phyloP scores from a whole-genome alignment of 1,140 invertebrate genomes.

The Musca vetustissima region DNA sequence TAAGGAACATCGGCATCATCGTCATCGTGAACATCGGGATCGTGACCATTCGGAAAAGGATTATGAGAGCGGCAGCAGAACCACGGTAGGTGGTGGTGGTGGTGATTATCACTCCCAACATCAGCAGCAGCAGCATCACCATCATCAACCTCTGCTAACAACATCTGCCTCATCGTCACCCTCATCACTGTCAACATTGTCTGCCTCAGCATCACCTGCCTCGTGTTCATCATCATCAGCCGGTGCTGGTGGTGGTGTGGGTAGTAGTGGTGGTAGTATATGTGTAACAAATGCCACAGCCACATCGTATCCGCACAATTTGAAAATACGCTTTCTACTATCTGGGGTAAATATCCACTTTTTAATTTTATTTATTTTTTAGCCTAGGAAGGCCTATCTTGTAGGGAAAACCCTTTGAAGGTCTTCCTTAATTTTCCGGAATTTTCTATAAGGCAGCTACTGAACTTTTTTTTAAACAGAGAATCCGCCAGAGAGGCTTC shows the following conservation, averaged over 20 bases:
- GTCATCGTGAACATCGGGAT: not conserved
- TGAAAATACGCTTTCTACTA: constrained; percentile 55
- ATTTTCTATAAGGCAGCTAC: too few relatives aligned
- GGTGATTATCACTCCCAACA: constrained; percentile 4
- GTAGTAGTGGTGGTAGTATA: constrained; percentile 9
- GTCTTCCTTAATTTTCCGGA: too few relatives aligned
- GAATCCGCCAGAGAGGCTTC: too few relatives aligned
- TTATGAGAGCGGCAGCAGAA: constrained; percentile 37
- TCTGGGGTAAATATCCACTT: constrained; percentile 46
- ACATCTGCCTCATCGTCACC: constrained; percentile 51
- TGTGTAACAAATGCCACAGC: constrained; percentile 37
- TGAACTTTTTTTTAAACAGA: too few relatives aligned
- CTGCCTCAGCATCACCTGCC: constrained; percentile 48
- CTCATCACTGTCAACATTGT: constrained; percentile 49
- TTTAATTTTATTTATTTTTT: not conserved
- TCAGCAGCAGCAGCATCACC: constrained; percentile 41
- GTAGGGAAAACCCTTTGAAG: too few relatives aligned
- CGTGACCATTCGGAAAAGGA: constrained; percentile 29
- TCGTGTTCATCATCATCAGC: constrained; percentile 43
- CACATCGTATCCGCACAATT: constrained; percentile 54
- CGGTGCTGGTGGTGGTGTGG: constrained; percentile 28
- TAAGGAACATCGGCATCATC: constrained; percentile 20
- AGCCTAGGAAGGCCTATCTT: not conserved
- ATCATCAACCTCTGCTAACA: constrained; percentile 50
- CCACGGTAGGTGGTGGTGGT: not conserved